Evolutionary conservation across 2,888 invertebrate species (phyloP).

Genomic region (Eurytoma adleriae): DNA sequence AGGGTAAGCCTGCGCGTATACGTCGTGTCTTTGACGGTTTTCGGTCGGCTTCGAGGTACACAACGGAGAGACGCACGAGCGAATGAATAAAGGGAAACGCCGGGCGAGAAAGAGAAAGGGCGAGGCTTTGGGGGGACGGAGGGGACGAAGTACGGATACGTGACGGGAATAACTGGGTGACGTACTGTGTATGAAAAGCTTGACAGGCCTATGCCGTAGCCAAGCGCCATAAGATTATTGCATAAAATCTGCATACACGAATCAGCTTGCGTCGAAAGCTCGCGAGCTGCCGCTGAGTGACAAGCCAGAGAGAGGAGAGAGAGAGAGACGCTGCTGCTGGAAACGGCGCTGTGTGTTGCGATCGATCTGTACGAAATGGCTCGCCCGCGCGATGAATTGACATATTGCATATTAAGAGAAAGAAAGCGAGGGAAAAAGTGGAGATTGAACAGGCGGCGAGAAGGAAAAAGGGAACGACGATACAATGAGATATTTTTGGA

Average conservation of each 20-base stretch:
- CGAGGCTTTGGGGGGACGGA: not conserved
- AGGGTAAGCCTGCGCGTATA: too few relatives aligned
- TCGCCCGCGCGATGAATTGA: conserved; percentile 40
- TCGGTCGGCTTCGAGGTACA: not conserved
- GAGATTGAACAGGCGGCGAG: too few relatives aligned
- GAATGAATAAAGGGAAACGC: not conserved
- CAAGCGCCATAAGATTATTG: conserved; percentile 56
- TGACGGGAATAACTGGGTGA: conserved; percentile 48
- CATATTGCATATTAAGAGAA: conserved; percentile 34
- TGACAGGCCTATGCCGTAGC: conserved; percentile 28
- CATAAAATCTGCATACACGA: conserved; percentile 59
- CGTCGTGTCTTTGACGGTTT: not conserved
- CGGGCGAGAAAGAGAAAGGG: not conserved
- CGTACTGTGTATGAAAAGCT: conserved; percentile 39
- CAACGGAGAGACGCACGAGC: not conserved
- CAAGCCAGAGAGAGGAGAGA: conserved; percentile 9
- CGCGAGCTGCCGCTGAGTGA: conserved; percentile 2
- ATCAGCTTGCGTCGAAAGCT: conserved; percentile 42
- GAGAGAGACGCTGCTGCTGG: not conserved
- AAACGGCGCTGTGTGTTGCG: conserved; percentile 10
- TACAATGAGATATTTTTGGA: too few relatives aligned
- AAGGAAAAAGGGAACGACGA: too few relatives aligned
- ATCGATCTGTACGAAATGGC: conserved; percentile 46
- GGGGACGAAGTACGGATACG: not conserved
- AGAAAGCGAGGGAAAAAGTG: too few relatives aligned